Percentiles rank a stretch among this genome's conserved stretches.
These are phyloP conservation scores for Scolopax bukidnonensis DNA, from an alignment of 2,797 vertebrate species.

Conservation along the genomic window DNA sequence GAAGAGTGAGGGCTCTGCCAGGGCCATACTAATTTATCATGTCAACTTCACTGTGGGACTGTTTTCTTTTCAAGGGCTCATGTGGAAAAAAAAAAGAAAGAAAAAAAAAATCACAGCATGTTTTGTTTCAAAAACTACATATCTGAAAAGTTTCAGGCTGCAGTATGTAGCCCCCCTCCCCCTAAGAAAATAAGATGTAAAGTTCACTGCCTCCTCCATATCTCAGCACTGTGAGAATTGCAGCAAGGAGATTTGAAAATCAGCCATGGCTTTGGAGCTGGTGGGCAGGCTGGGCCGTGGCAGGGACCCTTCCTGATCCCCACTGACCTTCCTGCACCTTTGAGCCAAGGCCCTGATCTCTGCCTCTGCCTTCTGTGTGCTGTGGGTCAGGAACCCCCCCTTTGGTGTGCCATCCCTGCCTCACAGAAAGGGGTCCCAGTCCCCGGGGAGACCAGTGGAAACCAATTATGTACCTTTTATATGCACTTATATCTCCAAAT, in stretches of 20 bases:
- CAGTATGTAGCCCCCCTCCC: no score
- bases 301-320: neutral
- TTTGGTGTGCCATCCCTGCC: neutral
- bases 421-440: neutral
- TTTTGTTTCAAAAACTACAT: neutral
- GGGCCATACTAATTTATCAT: constrained; percentile 66
- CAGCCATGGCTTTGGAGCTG: neutral
- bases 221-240: neutral
- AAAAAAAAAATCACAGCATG: rapidly evolving
- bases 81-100: neutral
- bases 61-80: constrained; percentile 34
- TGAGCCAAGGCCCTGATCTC: neutral
- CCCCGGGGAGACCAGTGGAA: neutral
- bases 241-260: neutral
- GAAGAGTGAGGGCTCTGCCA: constrained; percentile 56
- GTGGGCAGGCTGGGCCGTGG: neutral
- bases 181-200: neutral
- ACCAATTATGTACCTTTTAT: neutral
- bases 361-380: neutral
- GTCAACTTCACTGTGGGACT: constrained; percentile 39
- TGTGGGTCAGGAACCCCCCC: neutral
- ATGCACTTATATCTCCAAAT: neutral
- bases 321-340: neutral
- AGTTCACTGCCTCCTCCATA: neutral
- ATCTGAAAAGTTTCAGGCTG: neutral